phyloP scores from a whole-genome alignment of 92 coral and sea anemone genomes.

The Epizoanthus ramosus region DNA sequence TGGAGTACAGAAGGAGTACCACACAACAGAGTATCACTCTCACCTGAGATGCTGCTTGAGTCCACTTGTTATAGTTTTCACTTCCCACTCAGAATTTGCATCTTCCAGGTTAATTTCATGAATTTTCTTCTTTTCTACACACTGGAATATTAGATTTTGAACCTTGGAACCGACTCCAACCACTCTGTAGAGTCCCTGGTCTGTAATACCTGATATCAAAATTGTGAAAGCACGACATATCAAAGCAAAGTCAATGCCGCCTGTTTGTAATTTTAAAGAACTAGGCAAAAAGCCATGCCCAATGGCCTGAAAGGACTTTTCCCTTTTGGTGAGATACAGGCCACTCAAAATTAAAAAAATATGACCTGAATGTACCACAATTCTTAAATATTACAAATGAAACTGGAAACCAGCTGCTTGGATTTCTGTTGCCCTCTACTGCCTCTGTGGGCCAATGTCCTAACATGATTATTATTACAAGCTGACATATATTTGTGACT shows the following conservation, averaged over 20 bases:
- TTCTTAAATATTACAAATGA: no score
- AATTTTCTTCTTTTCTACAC: slow-evolving; percentile 80
- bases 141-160: slow-evolving; percentile 87
- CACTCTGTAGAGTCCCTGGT: slow-evolving; percentile 95
- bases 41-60: slow-evolving; percentile 93
- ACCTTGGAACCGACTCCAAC: slow-evolving; percentile 99
- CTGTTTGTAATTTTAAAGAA: neutral
- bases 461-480: no score
- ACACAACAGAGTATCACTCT: neutral
- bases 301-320: neutral
- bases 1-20: no score
- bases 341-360: no score
- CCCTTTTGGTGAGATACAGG: neutral
- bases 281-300: neutral
- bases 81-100: slow-evolving; percentile 90
- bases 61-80: slow-evolving; percentile 96
- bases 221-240: neutral
- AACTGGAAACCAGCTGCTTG: no score
- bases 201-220: slow-evolving; percentile 79
- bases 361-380: no score
- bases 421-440: no score
- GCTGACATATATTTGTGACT: no score
- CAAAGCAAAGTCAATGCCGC: neutral
- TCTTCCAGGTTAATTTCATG: slow-evolving; percentile 70
- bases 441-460: no score